A percentile compares a stretch with the other conserved stretches of the same genome.
Conservation (phyloP, 2,888 invertebrate genomes). For the Lymantria monacha region DNA sequence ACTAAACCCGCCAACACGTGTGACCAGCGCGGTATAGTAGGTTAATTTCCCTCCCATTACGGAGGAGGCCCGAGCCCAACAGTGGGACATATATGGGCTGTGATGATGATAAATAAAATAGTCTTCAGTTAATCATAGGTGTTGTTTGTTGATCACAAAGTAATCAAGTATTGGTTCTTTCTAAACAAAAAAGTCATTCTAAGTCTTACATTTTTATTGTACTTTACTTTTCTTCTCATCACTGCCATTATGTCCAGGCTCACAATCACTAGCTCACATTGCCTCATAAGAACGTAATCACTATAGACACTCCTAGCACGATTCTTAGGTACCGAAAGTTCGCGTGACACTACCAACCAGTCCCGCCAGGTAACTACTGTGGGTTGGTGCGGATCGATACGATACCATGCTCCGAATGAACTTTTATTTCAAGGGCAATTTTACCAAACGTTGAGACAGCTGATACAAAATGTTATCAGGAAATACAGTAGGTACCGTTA, state of each 20-base stretch:
- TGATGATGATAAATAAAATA: too few relatives aligned
- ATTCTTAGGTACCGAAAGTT: conserved; percentile 48
- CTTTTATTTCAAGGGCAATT: conserved; percentile 51
- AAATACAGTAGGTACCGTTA: conserved; percentile 7
- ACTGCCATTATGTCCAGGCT: conserved; percentile 38
- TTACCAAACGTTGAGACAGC: conserved; percentile 22
- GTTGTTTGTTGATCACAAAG: too few relatives aligned
- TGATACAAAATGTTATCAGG: conserved; percentile 12
- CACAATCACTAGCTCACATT: conserved; percentile 16
- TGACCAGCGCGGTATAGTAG: too few relatives aligned
- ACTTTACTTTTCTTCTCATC: conserved; percentile 24
- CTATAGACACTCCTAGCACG: conserved; percentile 50
- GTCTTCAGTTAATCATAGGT: too few relatives aligned
- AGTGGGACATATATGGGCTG: too few relatives aligned
- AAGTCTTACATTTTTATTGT: conserved; percentile 35
- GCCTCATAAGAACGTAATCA: conserved; percentile 24
- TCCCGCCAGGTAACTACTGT: conserved; percentile 22
- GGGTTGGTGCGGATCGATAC: conserved; percentile 57
- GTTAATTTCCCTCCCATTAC: too few relatives aligned
- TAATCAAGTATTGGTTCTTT: too few relatives aligned
- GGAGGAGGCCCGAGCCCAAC: too few relatives aligned
- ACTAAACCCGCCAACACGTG: too few relatives aligned
- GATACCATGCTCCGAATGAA: conserved; percentile 40
- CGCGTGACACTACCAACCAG: conserved; percentile 61
- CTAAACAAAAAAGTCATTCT: too few relatives aligned